These are phyloP conservation scores for Leucozona laternaria DNA, from an alignment of 2,888 invertebrate species.

Conservation along the genomic window DNA sequence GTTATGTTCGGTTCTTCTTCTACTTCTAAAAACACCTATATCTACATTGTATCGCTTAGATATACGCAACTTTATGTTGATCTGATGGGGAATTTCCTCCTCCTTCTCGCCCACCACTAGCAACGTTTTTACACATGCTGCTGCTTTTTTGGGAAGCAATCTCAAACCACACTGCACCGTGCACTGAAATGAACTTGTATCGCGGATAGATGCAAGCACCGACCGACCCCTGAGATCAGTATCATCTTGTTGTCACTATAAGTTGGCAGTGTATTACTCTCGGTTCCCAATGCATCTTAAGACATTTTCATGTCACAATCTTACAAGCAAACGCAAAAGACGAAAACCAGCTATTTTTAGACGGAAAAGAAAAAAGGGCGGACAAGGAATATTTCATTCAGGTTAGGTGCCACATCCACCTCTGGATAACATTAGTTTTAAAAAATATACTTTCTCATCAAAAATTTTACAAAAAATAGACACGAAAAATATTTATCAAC, in stretches of 20 bases:
- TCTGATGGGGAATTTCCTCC: slow-evolving; percentile 8
- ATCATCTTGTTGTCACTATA: slow-evolving; percentile 55
- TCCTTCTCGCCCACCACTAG: slow-evolving; percentile 8
- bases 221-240: slow-evolving; percentile 65
- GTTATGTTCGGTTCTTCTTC: slow-evolving; percentile 47
- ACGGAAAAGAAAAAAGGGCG: neutral
- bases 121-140: slow-evolving; percentile 10
- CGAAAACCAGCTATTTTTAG: slow-evolving; percentile 48
- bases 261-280: slow-evolving; percentile 34
- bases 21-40: slow-evolving; percentile 19
- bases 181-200: slow-evolving; percentile 40
- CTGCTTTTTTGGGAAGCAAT: neutral
- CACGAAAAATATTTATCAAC: slow-evolving; percentile 44
- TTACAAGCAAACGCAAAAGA: slow-evolving; percentile 29
- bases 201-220: slow-evolving; percentile 31
- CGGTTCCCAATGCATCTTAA: slow-evolving; percentile 17
- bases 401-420: slow-evolving; percentile 65
- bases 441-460: slow-evolving; percentile 56
- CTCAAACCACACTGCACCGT: slow-evolving; percentile 11
- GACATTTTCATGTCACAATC: slow-evolving; percentile 52
- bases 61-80: slow-evolving; percentile 19
- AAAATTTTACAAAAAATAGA: slow-evolving; percentile 2
- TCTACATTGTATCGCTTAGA: slow-evolving; percentile 26
- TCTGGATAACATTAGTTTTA: slow-evolving; percentile 59
- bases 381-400: slow-evolving; percentile 52